These are phyloP conservation scores for Parauchenoglanis punctatus DNA, from an alignment of 2,797 vertebrate species.

Conservation along the genomic window DNA sequence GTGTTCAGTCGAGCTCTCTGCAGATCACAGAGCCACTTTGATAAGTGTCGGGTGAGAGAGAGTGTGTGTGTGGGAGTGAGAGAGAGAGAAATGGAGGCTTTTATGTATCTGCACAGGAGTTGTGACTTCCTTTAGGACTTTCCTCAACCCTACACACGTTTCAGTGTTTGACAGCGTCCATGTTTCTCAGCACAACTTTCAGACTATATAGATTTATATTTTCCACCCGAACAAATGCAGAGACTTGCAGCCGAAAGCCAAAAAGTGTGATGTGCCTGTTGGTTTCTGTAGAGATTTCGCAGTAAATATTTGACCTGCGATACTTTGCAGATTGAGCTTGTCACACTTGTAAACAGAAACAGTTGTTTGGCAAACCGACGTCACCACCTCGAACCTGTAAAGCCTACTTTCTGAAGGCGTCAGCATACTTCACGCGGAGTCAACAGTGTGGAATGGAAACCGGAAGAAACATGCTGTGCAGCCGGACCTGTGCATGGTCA, in stretches of 20 bases:
- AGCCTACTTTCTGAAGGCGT: not conserved
- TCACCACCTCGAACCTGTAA: not conserved
- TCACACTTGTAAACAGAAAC: not conserved
- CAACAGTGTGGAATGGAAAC: not conserved
- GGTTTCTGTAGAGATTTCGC: not conserved
- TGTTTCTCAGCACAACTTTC: not conserved
- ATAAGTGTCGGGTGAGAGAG: slow-evolving; percentile 8
- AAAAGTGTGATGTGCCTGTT: not conserved
- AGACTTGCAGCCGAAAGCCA: not conserved
- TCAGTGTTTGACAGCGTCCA: not conserved
- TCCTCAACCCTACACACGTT: not conserved
- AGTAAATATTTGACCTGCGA: not conserved
- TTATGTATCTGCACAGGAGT: not conserved
- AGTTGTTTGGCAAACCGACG: not conserved
- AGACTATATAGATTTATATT: not conserved
- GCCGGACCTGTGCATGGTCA: not conserved
- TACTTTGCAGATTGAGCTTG: not conserved
- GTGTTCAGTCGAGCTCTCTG: slow-evolving; percentile 25
- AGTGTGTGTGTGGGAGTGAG: not conserved
- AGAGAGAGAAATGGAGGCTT: not conserved
- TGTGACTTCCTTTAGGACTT: not conserved
- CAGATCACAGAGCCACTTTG: slow-evolving; percentile 27
- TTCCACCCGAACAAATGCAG: not conserved
- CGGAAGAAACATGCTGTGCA: not conserved
- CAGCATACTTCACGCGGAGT: too few species aligned